Percentiles rank a stretch among this genome's conserved stretches.
Conservation (phyloP, 2,113 vertebrate genomes). For the Ptilorrhoa leucosticta region DNA sequence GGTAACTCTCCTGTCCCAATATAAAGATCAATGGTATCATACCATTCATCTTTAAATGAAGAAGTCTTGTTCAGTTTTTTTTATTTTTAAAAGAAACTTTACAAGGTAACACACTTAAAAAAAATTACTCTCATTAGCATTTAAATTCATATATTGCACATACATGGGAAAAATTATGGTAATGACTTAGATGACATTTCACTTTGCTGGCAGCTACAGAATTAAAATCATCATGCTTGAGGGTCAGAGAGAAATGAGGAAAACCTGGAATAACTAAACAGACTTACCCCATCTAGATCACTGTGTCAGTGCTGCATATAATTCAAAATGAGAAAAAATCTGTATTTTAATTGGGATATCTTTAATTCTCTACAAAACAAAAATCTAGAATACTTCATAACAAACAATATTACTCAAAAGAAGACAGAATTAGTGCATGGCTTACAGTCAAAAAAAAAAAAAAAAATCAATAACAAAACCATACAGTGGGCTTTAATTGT, state of each 20-base stretch:
- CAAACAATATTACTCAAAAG: neutral
- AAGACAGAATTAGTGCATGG: neutral
- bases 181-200: slow-evolving; percentile 5
- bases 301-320: neutral
- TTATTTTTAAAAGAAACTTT: neutral
- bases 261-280: neutral
- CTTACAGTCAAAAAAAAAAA: neutral
- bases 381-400: neutral
- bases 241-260: neutral
- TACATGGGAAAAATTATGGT: neutral
- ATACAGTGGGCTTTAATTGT: neutral
- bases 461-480: neutral
- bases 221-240: neutral
- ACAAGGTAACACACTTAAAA: neutral
- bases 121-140: neutral
- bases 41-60: neutral
- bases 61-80: neutral
- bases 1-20: neutral
- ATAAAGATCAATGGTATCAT: neutral
- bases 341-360: neutral
- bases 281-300: neutral
- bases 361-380: neutral
- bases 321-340: neutral
- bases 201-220: neutral
- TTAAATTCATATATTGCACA: neutral